Conservation (phyloP, 1,140 invertebrate genomes). For the Centruroides sculpturatus region DNA sequence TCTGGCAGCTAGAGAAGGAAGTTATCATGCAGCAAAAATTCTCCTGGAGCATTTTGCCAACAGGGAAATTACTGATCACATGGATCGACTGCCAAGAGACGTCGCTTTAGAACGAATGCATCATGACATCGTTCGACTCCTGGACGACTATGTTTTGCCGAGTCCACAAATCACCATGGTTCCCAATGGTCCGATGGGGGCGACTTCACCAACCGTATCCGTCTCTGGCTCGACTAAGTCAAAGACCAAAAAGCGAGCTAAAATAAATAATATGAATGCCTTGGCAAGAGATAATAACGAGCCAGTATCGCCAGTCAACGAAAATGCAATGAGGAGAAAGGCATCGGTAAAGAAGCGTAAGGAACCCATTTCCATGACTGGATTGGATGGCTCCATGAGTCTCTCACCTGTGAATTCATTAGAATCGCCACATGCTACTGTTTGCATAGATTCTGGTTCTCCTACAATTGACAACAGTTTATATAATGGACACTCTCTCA, state of each 20-base stretch:
- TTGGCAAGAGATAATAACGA: neutral
- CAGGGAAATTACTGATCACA: conserved; percentile 92
- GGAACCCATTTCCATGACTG: neutral
- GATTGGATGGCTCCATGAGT: neutral
- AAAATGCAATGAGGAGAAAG: conserved; percentile 2
- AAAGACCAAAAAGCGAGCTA: conserved; percentile 3
- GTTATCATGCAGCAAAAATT: conserved; percentile 76
- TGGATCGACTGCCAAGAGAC: conserved; percentile 85
- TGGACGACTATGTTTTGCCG: conserved; percentile 79
- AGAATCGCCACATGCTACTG: conserved; percentile 2
- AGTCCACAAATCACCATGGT: conserved; percentile 43
- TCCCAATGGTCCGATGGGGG: conserved; percentile 5
- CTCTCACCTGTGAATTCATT: conserved; percentile 6
- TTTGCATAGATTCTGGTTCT: conserved; percentile 3
- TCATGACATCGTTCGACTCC: conserved; percentile 76
- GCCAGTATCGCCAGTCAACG: neutral
- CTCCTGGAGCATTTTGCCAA: conserved; percentile 84
- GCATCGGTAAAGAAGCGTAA: conserved; percentile 5
- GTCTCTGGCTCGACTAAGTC: conserved; percentile 2
- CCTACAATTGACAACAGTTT: neutral
- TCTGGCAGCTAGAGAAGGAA: conserved; percentile 83
- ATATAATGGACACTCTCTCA: too few species aligned
- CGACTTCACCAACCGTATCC: neutral
- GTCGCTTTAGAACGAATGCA: conserved; percentile 81
- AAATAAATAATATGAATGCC: neutral